These are phyloP conservation scores for Nerophis lumbriciformis DNA, from an alignment of 2,113 vertebrate genomes.

Conservation along the genomic window DNA sequence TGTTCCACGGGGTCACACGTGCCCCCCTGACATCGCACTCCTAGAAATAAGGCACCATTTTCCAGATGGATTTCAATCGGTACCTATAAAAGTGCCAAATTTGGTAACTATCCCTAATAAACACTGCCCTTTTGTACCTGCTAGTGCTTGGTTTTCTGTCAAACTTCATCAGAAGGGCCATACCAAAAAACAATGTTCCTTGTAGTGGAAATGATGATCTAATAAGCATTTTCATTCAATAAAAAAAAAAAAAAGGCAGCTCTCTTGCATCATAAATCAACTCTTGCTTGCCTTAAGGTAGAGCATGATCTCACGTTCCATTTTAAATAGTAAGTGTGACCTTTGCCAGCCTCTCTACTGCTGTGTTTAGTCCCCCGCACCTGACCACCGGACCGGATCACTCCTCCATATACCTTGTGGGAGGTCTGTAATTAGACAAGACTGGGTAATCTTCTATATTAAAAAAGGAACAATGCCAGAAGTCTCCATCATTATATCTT, in stretches of 20 bases:
- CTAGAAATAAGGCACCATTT: no score
- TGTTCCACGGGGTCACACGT: no score
- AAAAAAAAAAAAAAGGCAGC: background rate
- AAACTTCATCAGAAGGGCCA: no score
- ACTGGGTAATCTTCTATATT: conserved; percentile 30
- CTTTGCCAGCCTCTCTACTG: conserved; percentile 31
- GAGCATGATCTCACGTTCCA: conserved; percentile 14
- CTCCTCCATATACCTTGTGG: conserved; percentile 15
- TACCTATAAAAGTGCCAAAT: no score
- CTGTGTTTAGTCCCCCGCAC: conserved; percentile 15
- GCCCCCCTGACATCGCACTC: no score
- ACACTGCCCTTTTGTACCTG: no score
- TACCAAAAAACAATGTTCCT: no score
- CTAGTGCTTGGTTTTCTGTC: no score
- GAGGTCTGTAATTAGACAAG: conserved; percentile 42
- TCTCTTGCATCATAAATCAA: conserved; percentile 11
- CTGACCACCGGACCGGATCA: background rate
- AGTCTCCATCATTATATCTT: conserved; percentile 42
- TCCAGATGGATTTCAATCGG: no score
- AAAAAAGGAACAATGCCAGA: conserved; percentile 39
- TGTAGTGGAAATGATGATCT: conserved; percentile 2
- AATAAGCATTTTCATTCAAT: conserved; percentile 11
- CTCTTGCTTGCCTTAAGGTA: conserved; percentile 9
- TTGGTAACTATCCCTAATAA: no score
- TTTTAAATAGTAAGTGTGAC: conserved; percentile 31